Conservation (phyloP, 2,888 invertebrate genomes). For the Scelioninae gen. 2 region DNA sequence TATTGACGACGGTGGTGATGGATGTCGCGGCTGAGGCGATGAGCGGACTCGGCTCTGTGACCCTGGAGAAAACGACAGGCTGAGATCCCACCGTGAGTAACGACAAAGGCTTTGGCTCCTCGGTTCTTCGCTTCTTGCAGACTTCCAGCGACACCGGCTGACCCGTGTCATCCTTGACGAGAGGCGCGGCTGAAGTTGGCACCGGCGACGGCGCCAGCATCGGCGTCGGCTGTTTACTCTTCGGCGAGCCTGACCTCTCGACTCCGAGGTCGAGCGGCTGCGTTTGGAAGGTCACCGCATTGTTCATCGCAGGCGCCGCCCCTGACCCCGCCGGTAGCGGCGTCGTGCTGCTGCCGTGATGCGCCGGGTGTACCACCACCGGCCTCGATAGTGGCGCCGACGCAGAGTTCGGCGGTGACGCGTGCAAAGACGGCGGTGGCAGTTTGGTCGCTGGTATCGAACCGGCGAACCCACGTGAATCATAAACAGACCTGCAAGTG, state of each 20-base stretch:
- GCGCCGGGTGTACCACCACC: conserved; percentile 69
- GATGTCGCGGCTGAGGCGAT: conserved; percentile 83
- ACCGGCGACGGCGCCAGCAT: conserved; percentile 55
- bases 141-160: conserved; percentile 78
- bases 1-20: conserved; percentile 82
- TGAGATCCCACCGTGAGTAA: conserved; percentile 71
- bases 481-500: conserved; percentile 76
- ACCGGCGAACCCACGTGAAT: conserved; percentile 69
- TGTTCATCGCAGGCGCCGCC: conserved; percentile 48
- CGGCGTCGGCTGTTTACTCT: conserved; percentile 77
- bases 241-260: conserved; percentile 77
- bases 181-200: conserved; percentile 70
- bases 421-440: conserved; percentile 75
- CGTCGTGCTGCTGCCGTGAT: conserved; percentile 64
- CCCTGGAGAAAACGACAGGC: conserved; percentile 77
- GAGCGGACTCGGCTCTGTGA: conserved; percentile 82
- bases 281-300: conserved; percentile 79
- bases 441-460: conserved; percentile 68
- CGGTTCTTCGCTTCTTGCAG: conserved; percentile 80
- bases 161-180: conserved; percentile 72
- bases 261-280: conserved; percentile 88
- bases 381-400: conserved; percentile 72
- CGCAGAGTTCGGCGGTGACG: conserved; percentile 71
- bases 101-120: conserved; percentile 73
- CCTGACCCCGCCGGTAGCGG: conserved; percentile 61